A percentile compares a stretch with the other conserved stretches of the same genome.
phyloP scores from a whole-genome alignment of 2,888 invertebrate species.

The Leucophora obtusa region DNA sequence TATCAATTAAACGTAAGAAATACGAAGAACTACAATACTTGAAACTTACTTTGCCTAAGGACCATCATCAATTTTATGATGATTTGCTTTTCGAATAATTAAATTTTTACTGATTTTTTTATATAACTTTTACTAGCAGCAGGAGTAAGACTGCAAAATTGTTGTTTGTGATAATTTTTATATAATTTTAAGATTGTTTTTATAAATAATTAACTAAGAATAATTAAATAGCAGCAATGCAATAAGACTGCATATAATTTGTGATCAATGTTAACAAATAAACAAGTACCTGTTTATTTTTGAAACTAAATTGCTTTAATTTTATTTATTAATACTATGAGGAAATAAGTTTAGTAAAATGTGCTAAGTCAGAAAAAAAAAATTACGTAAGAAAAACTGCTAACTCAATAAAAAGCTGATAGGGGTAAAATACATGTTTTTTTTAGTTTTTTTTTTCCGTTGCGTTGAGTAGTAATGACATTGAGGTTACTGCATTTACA shows the following conservation, averaged over 20 bases:
- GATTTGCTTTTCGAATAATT: too few relatives aligned
- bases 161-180: slow-evolving; percentile 43
- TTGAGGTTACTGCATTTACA: too few relatives aligned
- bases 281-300: slow-evolving; percentile 25
- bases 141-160: slow-evolving; percentile 46
- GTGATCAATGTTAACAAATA: slow-evolving; percentile 37
- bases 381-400: slow-evolving; percentile 30
- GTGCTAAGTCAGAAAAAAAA: too few relatives aligned
- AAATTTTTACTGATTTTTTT: too few relatives aligned
- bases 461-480: too few relatives aligned
- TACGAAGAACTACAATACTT: too few relatives aligned
- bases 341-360: too few relatives aligned
- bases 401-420: slow-evolving; percentile 30
- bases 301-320: slow-evolving; percentile 26
- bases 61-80: too few relatives aligned
- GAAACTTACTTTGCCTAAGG: too few relatives aligned
- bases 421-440: slow-evolving; percentile 36
- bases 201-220: slow-evolving; percentile 40
- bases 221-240: slow-evolving; percentile 45
- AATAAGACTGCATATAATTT: slow-evolving; percentile 43
- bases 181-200: slow-evolving; percentile 40
- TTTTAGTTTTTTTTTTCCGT: too few relatives aligned
- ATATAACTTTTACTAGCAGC: slow-evolving; percentile 44
- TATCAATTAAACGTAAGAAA: too few relatives aligned
- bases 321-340: too few relatives aligned